phyloP scores from a whole-genome alignment of 2,797 vertebrate species.

The Melanotaenia pygmaea region DNA sequence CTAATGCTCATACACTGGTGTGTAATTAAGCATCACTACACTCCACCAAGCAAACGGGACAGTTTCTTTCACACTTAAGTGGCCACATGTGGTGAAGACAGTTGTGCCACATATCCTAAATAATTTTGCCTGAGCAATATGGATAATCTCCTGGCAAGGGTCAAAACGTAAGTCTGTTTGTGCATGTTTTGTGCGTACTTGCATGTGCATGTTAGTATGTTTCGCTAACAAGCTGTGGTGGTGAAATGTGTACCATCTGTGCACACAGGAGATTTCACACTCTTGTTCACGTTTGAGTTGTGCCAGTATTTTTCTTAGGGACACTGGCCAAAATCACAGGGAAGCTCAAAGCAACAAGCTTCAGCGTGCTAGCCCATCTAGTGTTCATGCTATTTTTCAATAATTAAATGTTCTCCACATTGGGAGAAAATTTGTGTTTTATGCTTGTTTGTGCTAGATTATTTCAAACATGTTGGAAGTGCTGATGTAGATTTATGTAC shows the following conservation, averaged over 20 bases:
- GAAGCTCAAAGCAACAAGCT: conserved; percentile 67
- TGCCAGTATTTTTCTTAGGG: conserved; percentile 70
- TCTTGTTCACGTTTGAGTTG: conserved; percentile 61
- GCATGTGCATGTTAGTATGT: conserved; percentile 31
- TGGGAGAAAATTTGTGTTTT: conserved; percentile 11
- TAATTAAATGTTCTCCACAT: conserved; percentile 27
- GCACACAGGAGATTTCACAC: conserved; percentile 77
- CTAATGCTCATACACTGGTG: conserved; percentile 9
- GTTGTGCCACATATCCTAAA: conserved; percentile 27
- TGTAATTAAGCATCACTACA: conserved; percentile 32
- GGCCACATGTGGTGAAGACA: conserved; percentile 42
- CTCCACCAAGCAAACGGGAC: conserved; percentile 41
- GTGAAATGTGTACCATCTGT: conserved; percentile 80
- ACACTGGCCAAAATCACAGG: conserved; percentile 66
- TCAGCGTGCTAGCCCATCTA: conserved; percentile 54
- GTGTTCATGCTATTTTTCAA: conserved; percentile 40
- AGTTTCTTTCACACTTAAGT: conserved; percentile 56
- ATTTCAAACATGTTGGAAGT: neutral
- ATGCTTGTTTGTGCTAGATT: conserved; percentile 11
- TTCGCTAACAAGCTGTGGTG: conserved; percentile 73
- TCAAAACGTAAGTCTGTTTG: conserved; percentile 36
- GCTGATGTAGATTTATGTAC: conserved; percentile 13
- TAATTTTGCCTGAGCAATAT: conserved; percentile 40
- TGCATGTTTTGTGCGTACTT: neutral
- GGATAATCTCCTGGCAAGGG: conserved; percentile 49